Evolutionary conservation across 2,797 vertebrate species (phyloP).

Genomic region (Alosa sapidissima): DNA sequence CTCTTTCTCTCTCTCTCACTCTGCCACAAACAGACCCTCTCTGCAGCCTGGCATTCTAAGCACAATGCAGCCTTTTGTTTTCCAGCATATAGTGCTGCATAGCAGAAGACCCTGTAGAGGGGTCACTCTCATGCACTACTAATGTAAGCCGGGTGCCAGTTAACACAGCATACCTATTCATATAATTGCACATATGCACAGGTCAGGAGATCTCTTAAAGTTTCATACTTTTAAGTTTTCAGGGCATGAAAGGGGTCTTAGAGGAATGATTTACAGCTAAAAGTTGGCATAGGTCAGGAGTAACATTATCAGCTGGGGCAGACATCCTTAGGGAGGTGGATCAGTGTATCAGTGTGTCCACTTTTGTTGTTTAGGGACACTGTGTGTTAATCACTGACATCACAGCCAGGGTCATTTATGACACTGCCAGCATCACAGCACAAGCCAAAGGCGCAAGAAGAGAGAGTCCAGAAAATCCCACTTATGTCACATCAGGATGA

Average conservation of each 20-base stretch:
- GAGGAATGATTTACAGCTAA: not conserved
- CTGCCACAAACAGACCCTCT: conserved; percentile 36
- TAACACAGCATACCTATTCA: not conserved
- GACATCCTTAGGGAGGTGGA: not conserved
- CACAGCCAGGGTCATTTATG: conserved; percentile 21
- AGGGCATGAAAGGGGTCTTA: not conserved
- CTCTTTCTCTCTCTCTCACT: not conserved
- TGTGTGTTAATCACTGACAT: not conserved
- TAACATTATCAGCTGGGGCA: not conserved
- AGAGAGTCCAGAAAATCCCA: conserved; percentile 59
- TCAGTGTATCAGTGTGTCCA: not conserved
- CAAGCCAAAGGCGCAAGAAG: conserved; percentile 48
- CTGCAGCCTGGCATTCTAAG: conserved; percentile 21
- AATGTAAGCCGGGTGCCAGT: not conserved
- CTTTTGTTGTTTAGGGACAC: not conserved
- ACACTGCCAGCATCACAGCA: conserved; percentile 29
- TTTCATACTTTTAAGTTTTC: not conserved
- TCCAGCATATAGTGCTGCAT: not conserved
- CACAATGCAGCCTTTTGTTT: conserved; percentile 62
- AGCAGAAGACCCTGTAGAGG: not conserved
- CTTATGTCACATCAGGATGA: conserved; percentile 66
- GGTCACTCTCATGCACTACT: not conserved
- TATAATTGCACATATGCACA: not conserved
- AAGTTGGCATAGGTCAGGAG: not conserved
- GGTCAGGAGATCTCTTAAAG: not conserved